A percentile compares a stretch with the other conserved stretches of the same genome.
Evolutionary conservation across 2,113 vertebrate genomes (phyloP).

Genomic region (Lipophrys pholis): DNA sequence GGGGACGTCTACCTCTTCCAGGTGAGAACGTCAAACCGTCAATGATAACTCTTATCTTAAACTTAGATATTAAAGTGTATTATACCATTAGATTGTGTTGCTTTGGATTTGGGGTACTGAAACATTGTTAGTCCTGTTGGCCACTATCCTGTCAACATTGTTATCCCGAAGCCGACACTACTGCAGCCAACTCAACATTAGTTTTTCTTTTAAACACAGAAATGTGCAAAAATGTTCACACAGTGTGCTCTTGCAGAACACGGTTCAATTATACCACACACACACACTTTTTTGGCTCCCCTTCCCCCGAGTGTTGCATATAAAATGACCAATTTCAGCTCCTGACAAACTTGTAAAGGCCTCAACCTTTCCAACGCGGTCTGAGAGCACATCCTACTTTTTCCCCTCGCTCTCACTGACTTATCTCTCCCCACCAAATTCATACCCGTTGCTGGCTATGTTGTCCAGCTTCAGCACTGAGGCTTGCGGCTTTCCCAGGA

Average conservation of each 20-base stretch:
- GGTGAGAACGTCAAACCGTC: constrained; percentile 76
- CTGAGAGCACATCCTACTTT: constrained; percentile 20
- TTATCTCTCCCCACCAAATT: constrained; percentile 47
- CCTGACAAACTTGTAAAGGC: constrained; percentile 1
- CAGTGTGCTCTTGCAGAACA: neutral
- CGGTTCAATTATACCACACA: no score
- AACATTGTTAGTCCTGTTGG: no score
- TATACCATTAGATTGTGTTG: no score
- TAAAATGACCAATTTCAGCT: constrained; percentile 15
- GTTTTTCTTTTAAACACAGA: neutral
- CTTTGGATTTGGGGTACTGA: no score
- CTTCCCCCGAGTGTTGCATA: neutral
- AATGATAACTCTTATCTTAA: neutral
- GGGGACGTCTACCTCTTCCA: constrained; percentile 97
- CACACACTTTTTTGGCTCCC: neutral
- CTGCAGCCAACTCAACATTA: neutral
- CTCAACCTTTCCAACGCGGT: constrained; percentile 20
- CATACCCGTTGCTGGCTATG: constrained; percentile 2
- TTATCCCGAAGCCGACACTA: neutral
- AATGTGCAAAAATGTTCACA: neutral
- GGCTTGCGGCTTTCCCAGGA: constrained; percentile 29
- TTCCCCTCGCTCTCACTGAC: constrained; percentile 52
- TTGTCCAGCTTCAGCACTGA: constrained; percentile 4
- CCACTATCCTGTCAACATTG: no score
- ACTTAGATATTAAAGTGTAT: no score